Conservation (phyloP, 1,140 invertebrate genomes). For the Sarcophaga peregrina region DNA sequence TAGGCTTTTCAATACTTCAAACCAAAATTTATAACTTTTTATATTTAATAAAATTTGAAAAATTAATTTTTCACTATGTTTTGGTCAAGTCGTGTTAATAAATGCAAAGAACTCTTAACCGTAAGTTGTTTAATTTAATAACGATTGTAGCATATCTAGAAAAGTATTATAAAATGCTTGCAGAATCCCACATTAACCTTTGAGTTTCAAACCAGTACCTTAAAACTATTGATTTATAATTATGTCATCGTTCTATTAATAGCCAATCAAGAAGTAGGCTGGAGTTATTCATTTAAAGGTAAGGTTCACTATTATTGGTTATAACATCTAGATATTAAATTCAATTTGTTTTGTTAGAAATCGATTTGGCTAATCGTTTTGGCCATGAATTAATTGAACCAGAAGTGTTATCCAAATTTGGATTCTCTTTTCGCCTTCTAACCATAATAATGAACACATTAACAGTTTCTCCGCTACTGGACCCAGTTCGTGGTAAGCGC, state of each 20-base stretch:
- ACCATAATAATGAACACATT: conserved; percentile 44
- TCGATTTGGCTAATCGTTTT: conserved; percentile 35
- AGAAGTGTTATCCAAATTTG: conserved; percentile 43
- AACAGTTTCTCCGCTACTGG: background rate
- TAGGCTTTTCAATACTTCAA: no score
- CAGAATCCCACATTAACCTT: conserved; percentile 41
- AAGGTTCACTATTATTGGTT: background rate
- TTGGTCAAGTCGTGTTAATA: background rate
- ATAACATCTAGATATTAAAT: background rate
- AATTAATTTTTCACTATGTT: background rate
- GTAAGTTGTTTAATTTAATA: background rate
- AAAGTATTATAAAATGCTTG: background rate
- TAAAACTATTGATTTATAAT: conserved; percentile 44
- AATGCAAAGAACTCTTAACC: background rate
- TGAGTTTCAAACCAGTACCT: conserved; percentile 44
- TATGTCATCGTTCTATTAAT: conserved; percentile 45
- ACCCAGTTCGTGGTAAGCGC: conserved; percentile 25
- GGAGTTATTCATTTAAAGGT: conserved; percentile 44
- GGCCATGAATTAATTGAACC: conserved; percentile 44
- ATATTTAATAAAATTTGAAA: background rate
- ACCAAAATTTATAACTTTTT: no score
- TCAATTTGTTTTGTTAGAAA: conserved; percentile 4
- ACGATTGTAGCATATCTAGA: background rate
- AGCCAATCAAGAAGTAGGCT: conserved; percentile 45
- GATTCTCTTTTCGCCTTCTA: conserved; percentile 44